These are phyloP conservation scores for Anolis sagrei DNA, from an alignment of 2,113 vertebrate genomes.

Conservation along the genomic window DNA sequence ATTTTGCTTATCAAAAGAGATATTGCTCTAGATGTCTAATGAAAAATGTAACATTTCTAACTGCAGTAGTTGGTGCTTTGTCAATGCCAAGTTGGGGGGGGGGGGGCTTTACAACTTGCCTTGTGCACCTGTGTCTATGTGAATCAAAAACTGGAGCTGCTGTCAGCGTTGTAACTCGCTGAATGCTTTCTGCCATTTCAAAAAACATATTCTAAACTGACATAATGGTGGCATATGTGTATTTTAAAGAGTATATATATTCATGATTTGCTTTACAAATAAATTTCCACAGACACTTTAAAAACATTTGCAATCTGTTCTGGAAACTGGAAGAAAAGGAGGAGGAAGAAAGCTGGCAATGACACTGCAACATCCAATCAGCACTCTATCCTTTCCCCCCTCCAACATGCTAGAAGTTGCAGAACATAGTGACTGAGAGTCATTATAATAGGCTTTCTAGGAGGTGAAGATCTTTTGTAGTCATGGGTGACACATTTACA, in stretches of 20 bases:
- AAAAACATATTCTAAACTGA: not conserved
- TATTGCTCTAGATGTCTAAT: not conserved
- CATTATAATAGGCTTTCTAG: not conserved
- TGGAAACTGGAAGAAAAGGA: not conserved
- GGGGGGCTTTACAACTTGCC: not conserved
- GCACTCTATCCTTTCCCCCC: not conserved
- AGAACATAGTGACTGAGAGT: not conserved
- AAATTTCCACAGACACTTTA: not conserved
- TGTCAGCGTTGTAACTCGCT: not conserved
- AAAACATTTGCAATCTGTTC: not conserved
- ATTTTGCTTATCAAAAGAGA: not conserved
- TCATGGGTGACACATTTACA: no score
- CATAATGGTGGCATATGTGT: not conserved
- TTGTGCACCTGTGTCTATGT: not conserved
- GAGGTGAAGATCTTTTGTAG: not conserved
- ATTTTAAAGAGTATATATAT: not conserved
- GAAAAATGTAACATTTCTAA: not conserved
- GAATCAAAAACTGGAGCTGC: not conserved
- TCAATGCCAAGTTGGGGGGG: not conserved
- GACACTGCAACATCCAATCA: not conserved
- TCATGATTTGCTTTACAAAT: not conserved
- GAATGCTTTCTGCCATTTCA: not conserved
- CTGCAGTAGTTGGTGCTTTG: not conserved
- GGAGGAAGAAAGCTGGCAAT: not conserved
- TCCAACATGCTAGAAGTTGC: not conserved